A percentile compares a stretch with the other conserved stretches of the same genome.
Conservation (phyloP, 1,140 invertebrate genomes). For the Drosophila sulfurigaster region DNA sequence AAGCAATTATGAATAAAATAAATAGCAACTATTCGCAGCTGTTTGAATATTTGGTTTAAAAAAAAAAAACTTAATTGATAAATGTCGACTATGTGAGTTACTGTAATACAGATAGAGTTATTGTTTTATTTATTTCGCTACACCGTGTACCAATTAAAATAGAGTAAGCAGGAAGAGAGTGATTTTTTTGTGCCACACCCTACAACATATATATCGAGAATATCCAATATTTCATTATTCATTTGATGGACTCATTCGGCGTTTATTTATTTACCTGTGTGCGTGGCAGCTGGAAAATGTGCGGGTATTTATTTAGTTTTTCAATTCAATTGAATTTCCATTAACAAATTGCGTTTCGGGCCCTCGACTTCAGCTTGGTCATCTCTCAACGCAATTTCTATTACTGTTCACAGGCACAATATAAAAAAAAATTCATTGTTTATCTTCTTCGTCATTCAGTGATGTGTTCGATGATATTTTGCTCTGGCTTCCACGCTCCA, state of each 20-base stretch:
- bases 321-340: conserved; percentile 79
- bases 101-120: neutral
- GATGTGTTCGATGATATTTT: conserved; percentile 23
- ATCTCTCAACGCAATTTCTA: neutral
- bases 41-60: conserved; percentile 4
- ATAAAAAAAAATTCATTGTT: conserved; percentile 2
- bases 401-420: neutral
- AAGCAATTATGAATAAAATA: neutral
- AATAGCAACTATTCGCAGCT: conserved; percentile 1
- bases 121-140: neutral
- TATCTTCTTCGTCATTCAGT: conserved; percentile 9
- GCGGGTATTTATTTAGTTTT: conserved; percentile 72
- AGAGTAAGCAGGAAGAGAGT: conserved; percentile 1
- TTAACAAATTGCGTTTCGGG: conserved; percentile 70
- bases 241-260: conserved; percentile 37
- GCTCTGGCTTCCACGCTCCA: neutral
- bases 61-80: neutral
- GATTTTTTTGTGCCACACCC: neutral
- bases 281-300: conserved; percentile 19
- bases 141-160: conserved; percentile 5
- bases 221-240: conserved; percentile 55
- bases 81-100: neutral
- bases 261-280: conserved; percentile 57
- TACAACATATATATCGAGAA: neutral
- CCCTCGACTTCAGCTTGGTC: neutral